Base-by-base conservation (phyloP, 2,797 vertebrate species). In the Gallinago stenura region DNA sequence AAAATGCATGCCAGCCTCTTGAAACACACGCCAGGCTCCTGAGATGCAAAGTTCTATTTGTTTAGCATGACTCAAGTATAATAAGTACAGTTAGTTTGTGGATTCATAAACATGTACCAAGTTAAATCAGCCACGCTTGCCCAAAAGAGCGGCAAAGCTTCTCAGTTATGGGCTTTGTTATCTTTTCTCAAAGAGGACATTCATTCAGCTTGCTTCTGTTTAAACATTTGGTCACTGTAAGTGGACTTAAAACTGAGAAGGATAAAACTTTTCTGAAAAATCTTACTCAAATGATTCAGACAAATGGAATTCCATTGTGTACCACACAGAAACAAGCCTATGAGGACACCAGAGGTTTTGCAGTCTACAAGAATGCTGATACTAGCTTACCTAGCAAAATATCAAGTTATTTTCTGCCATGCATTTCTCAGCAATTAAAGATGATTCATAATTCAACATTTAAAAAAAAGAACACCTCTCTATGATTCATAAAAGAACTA, bases 111-210 rank as follows among this genome's bases (percentile, higher is more conserved):
- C 91, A 90, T 50, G 89, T 66, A 96, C 94, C 48, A 45, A 87
- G 93, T 85, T 97, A 93, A 94, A 89, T 43, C 91, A 96, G 89
- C 87, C 89, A 41, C 12, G 69, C 56, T 77, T 60, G 68, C 71
- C 93, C 90, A 91, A 92, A 83, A 92, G 68, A 83, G 86, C 79
- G 83, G 80, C 88, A 95, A 95, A 97, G 93, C 91, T 94, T 56
- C 95, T 96, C 97, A 95, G 87, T 80, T 93, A 72, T 2, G 2
- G 62, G 68, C 95, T 97, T 96, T 97, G 90, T 96, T 97, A 93
- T 97, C 94, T 92, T 90, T 45, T 83, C 78, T 97, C 95, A 97
- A 97, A 97, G 96, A 86, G 82, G 30, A 75, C 97, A 96, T 97
- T 97, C 94, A 96, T 97, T 91, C 87, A 83, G 78, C 57, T 93